Base-by-base conservation (phyloP, 2,888 invertebrate species). In the Exephanes ischioxanthus region DNA sequence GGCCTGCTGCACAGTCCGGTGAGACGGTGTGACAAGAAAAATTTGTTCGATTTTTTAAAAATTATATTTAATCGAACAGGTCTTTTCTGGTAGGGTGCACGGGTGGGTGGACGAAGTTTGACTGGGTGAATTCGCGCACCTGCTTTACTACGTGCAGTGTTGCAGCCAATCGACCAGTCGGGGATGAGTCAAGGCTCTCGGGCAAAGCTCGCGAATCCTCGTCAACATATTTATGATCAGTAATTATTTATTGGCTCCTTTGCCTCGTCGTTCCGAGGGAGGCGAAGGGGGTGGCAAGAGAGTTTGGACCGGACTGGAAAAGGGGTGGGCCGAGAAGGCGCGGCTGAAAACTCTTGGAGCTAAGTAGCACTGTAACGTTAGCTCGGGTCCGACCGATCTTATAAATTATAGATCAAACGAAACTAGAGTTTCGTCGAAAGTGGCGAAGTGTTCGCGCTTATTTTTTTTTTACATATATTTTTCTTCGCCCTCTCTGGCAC, bases 171-270 rank as follows among this genome's bases (percentile, higher is more conserved):
- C 67, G 16, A 30, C 26, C 48, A 53, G 55, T 63, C 55, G 51
- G 58, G 53, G 66, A 72, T 33, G 55, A 71, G 30, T 73, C 68
- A 37, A 68, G 79, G 61, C 67, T 55, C 48, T 58, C 19, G 11
- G 33, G 26, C 4, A 66, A 75, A 33, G 9, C 51, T 63, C 51
- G 83, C 67, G 67, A 37, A 68, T 83, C 63, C 80, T 80, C 67
- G 67, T 58, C 22, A 66, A 70, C 68, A 71, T 87, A 86, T 86
- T 86, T 86, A 84, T 76, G 76, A 84, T 68, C n/a, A 72, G 83
- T 85, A 84, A 88, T 88, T 87, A 88, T 88, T 88, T 86, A 88
- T 86, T 82, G 84, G 82, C 73, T 82, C 86, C 82, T 86, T 85
- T 79, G 81, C 86, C 87, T 88, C 85, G 45, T 78, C 63, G 83